These are phyloP conservation scores for Nezara viridula DNA, from an alignment of 2,888 invertebrate species.

Conservation along the genomic window DNA sequence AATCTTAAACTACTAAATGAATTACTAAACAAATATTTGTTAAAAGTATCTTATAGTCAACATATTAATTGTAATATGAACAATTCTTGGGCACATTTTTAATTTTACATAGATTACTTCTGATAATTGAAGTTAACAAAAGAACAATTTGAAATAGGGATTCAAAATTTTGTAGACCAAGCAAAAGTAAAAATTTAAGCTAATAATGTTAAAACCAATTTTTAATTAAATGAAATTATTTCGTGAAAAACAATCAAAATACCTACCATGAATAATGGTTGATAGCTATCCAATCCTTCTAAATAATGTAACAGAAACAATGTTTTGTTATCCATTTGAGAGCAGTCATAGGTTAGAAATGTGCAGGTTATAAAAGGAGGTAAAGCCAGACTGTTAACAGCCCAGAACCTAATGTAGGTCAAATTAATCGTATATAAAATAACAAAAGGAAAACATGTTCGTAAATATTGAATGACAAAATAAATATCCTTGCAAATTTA, in stretches of 20 bases:
- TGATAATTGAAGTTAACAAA: neutral
- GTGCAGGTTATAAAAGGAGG: constrained; percentile 41
- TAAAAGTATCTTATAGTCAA: neutral
- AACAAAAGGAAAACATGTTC: neutral
- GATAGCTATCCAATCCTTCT: constrained; percentile 30
- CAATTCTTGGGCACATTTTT: neutral
- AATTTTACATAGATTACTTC: neutral
- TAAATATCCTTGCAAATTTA: neutral
- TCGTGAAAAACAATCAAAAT: neutral
- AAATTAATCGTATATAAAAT: neutral
- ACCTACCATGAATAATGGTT: neutral
- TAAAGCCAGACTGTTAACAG: neutral
- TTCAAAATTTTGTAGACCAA: no score
- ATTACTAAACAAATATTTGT: neutral
- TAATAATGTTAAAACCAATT: neutral
- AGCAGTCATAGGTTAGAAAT: constrained; percentile 19
- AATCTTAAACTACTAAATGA: no score
- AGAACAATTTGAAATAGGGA: neutral
- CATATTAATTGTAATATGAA: neutral
- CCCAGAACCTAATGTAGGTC: neutral
- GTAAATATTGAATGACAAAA: neutral
- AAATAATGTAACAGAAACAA: neutral
- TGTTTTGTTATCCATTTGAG: constrained; percentile 35
- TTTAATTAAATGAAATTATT: neutral
- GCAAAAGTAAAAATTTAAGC: no score